Evolutionary conservation across 1,140 invertebrate species (phyloP), one percentile per base, ranked within the genome.

Genomic region (Polypedilum vanderplanki): DNA sequence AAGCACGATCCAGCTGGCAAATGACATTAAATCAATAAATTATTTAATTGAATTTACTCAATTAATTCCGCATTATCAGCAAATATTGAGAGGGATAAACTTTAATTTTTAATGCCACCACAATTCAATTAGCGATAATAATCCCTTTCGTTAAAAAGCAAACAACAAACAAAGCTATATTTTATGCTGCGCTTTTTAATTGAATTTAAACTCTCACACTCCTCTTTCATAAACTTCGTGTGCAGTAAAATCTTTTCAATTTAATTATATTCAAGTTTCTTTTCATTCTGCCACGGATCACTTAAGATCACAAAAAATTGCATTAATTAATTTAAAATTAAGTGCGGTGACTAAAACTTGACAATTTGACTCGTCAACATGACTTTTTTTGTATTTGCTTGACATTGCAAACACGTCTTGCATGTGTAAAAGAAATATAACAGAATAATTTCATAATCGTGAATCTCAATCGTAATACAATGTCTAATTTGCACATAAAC

Each of bases 1-100:
- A 8, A 70, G 18, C 65, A 70, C 17, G 65, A 70, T 18, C 17
- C 65, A 18, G 65, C 65, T 70, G 20, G n/a, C 10, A 18, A 12
- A 67, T 70, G 17, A 18, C n/a, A n/a, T 18, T 70, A 70, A 70
- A 70, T 70, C 65, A 70, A 70, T 70, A 70, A 70, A 70, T 70
- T 70, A 70, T 20, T 70, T 70, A 20, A 70, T 70, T 70, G 65
- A 5, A n/a, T 46, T 57, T 15, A 57, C 15, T 57, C 46, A 57
- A 57, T 57, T 57, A 57, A 57, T 57, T 57, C 8, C 46, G 12
- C n/a, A 57, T 57, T 57, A 57, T 57, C 12, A 57, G 12, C 46
- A n/a, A 3, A 57, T 33, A 33, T 33, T 33, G 24, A 33, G 5
- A 33, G 24, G 24, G 24, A 33, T 33, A 33, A 33, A 33, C 24